Conservation (phyloP, 2,113 vertebrate genomes). For the Xyliphius kryptos region DNA sequence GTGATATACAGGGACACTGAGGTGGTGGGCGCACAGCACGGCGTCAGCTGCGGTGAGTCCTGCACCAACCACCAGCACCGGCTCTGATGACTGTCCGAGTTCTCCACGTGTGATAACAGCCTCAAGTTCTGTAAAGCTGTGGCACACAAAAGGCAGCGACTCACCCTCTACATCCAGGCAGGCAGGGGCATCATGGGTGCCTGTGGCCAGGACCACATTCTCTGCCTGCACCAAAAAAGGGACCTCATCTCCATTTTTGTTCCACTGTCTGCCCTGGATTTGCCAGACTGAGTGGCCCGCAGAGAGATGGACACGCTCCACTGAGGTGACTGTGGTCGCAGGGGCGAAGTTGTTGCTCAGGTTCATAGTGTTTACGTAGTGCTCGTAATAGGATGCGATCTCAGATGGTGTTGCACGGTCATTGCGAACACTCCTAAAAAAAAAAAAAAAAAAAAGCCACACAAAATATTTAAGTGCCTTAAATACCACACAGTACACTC, state of each 20-base stretch:
- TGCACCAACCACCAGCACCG: slow-evolving; percentile 68
- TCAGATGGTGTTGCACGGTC: slow-evolving; percentile 69
- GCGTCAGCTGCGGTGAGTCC: slow-evolving; percentile 70
- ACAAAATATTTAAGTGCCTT: background rate
- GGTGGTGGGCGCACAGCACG: slow-evolving; percentile 62
- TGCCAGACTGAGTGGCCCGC: slow-evolving; percentile 52
- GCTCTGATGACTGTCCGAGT: slow-evolving; percentile 55
- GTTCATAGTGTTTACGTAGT: slow-evolving; percentile 65
- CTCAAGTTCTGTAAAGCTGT: slow-evolving; percentile 71
- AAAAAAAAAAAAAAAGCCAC: background rate
- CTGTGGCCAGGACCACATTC: slow-evolving; percentile 69
- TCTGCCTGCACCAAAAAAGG: slow-evolving; percentile 61
- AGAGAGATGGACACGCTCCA: slow-evolving; percentile 41
- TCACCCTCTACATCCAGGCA: slow-evolving; percentile 64
- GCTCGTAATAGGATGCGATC: slow-evolving; percentile 72
- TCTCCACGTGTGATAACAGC: slow-evolving; percentile 57
- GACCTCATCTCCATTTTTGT: slow-evolving; percentile 36
- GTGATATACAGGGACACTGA: slow-evolving; percentile 65
- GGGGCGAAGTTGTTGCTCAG: slow-evolving; percentile 63
- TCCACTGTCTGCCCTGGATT: slow-evolving; percentile 58
- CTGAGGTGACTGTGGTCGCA: slow-evolving; percentile 59
- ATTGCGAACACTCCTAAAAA: slow-evolving; percentile 63
- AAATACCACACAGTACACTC: no score
- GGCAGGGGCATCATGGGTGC: slow-evolving; percentile 67
- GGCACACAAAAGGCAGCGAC: slow-evolving; percentile 63